Base-by-base conservation (phyloP, 1,140 invertebrate genomes). In the Metopolophium dirhodum region DNA sequence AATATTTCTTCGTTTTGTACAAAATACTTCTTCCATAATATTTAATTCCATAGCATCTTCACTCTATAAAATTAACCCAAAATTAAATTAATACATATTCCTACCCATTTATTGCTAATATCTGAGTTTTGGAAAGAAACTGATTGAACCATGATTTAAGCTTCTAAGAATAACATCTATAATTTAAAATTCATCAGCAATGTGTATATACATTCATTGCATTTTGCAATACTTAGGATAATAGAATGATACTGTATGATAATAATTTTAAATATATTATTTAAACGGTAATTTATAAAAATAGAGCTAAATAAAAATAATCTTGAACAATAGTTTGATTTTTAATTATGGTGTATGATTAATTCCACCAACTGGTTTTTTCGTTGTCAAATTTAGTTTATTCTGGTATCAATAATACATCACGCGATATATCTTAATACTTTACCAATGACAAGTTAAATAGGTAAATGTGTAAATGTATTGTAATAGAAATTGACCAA, bases 1-100 rank as follows among this genome's bases (percentile, higher is more conserved):
- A 7, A 94, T 93, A 8, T 95, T 94, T 54, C 96, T 95, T 2
- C 83, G 20, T 37, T 89, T 18, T 1, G 82, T 86, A 45, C 91
- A 92, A 77, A 94, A 94, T 4, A 94, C 51, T 77, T 94, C 57
- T 8, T 68, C 61, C 37, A 94, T 54, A 14, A 87, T 51, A n/a
- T 86, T 94, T 26, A 91, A 30, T 82, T 94, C 93, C 49, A 88
- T 37, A 7, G 18, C 51, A 77, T 94, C 93, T 82, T 87, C 93
- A 7, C 22, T 49, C 90, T 93, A 57, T 77, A 45, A 90, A 41
- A 9, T 49, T 68, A 30, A 77, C 30, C 30, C 30, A 77, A 2
- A 7, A 18, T 77, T 18, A n/a, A 14, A 77, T 68, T 68, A n/a
- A n/a, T 68, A n/a, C 30, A 26, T 68, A 68, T 30, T n/a, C n/a